These are phyloP conservation scores for Zonitis immaculata DNA, from an alignment of 2,888 invertebrate species.

Conservation along the genomic window DNA sequence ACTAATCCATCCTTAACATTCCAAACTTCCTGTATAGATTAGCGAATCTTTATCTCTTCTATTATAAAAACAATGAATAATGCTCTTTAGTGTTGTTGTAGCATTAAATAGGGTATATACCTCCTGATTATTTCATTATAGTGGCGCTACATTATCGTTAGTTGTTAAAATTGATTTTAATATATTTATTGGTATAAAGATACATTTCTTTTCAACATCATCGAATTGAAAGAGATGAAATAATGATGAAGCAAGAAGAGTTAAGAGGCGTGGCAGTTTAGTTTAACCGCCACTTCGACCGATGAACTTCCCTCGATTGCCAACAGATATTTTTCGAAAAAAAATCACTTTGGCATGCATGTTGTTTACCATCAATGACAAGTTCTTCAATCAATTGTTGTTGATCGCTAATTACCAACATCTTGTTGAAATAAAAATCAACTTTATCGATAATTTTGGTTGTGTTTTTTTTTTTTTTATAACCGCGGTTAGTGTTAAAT, in stretches of 20 bases:
- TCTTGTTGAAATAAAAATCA: not conserved
- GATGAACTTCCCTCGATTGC: conserved; percentile 32
- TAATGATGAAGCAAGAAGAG: conserved; percentile 21
- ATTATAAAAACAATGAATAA: no score
- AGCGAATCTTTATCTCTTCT: no score
- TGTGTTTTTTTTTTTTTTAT: no score
- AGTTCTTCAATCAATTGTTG: not conserved
- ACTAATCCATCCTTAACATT: no score
- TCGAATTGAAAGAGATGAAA: conserved; percentile 9
- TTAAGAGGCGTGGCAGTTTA: conserved; percentile 30
- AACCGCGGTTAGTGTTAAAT: not conserved
- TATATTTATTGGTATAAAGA: not conserved
- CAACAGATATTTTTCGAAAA: conserved; percentile 12
- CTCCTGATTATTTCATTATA: no score
- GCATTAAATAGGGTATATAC: no score
- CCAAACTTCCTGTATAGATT: no score
- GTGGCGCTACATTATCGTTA: no score
- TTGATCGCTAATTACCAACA: not conserved
- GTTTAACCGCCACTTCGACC: conserved; percentile 34
- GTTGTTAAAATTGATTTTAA: no score
- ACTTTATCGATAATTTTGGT: no score
- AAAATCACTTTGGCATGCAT: conserved; percentile 19
- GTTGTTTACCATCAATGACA: conserved; percentile 15
- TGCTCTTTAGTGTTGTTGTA: no score
- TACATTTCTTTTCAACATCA: not conserved